Evolutionary conservation across 1,140 invertebrate genomes (phyloP), one percentile per base, ranked within the genome.

Genomic region (Zeugodacus cucurbitae): DNA sequence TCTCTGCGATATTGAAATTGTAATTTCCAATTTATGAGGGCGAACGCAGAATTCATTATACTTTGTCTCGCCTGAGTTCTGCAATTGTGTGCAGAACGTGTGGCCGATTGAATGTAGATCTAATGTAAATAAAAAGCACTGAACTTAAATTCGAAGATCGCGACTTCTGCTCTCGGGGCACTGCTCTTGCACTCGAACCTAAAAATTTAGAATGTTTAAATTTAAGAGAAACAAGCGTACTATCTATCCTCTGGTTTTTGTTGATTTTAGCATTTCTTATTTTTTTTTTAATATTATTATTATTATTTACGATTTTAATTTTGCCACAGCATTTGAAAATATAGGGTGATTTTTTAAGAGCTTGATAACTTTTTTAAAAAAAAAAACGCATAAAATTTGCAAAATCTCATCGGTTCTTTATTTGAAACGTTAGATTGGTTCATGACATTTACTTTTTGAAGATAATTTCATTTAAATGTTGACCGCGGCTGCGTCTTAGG

Each of bases 301-400:
- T 17, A 26, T 14, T 82, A 48, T 82, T 29, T 14, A 26, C 8
- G 1, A 26, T 82, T 8, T 48, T 17, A 20, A 41, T 74, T 82
- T 82, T 82, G 41, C 44, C 7, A 82, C 74, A 82, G 41, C 74
- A 82, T n/a, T 62, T 62, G 10, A 62, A 82, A 41, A 82, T 82
- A n/a, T n/a, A n/a, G n/a, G n/a, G n/a, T n/a, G n/a, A n/a, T n/a
- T n/a, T n/a, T n/a, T n/a, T n/a, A n/a, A n/a, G n/a, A n/a, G n/a
- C n/a, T n/a, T n/a, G n/a, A n/a, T n/a, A n/a, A n/a, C n/a, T n/a
- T n/a, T n/a, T n/a, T n/a, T n/a, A n/a, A n/a, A n/a, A n/a, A n/a
- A n/a, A n/a, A n/a, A n/a, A n/a, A n/a, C n/a, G n/a, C n/a, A n/a
- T n/a, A n/a, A n/a, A n/a, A n/a, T n/a, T n/a, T n/a, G n/a, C n/a